A percentile compares a stretch with the other conserved stretches of the same genome.
These are phyloP conservation scores for Quadroppia sp. DNA, from an alignment of 2,888 invertebrate species.

Conservation along the genomic window DNA sequence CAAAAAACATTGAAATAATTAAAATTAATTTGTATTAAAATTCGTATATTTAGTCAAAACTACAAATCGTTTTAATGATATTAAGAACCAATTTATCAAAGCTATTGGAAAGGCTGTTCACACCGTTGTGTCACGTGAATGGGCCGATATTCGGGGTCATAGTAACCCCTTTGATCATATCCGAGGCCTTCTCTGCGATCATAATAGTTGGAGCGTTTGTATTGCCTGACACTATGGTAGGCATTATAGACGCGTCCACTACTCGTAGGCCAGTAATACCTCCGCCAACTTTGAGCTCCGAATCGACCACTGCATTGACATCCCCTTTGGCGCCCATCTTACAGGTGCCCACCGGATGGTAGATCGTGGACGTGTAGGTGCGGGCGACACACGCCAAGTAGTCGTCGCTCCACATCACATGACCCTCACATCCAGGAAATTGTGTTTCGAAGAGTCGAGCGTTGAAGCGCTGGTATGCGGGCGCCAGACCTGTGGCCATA, in stretches of 20 bases:
- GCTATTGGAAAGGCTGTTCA: no score
- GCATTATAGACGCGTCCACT: slow-evolving; percentile 58
- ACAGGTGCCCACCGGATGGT: slow-evolving; percentile 58
- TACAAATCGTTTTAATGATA: no score
- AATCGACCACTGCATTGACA: slow-evolving; percentile 56
- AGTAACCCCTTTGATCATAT: background rate
- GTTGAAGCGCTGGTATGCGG: background rate
- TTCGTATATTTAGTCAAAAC: no score
- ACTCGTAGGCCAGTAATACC: slow-evolving; percentile 54
- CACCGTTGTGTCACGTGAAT: no score
- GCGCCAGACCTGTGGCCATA: background rate
- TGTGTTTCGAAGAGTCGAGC: slow-evolving; percentile 31
- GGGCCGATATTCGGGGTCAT: no score
- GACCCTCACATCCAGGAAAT: slow-evolving; percentile 44
- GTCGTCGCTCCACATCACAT: slow-evolving; percentile 40
- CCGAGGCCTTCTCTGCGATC: background rate
- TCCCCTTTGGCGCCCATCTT: slow-evolving; percentile 56
- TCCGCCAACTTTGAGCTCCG: slow-evolving; percentile 49
- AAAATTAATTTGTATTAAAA: no score
- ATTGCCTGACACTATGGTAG: slow-evolving; percentile 56
- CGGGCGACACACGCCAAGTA: slow-evolving; percentile 44
- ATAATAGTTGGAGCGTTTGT: slow-evolving; percentile 46
- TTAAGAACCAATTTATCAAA: no score
- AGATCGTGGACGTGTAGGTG: slow-evolving; percentile 51
- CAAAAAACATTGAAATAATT: no score